A percentile compares a stretch with the other conserved stretches of the same genome.
Evolutionary conservation across 2,797 vertebrate species (phyloP).

Genomic region (Carcharodon carcharias): DNA sequence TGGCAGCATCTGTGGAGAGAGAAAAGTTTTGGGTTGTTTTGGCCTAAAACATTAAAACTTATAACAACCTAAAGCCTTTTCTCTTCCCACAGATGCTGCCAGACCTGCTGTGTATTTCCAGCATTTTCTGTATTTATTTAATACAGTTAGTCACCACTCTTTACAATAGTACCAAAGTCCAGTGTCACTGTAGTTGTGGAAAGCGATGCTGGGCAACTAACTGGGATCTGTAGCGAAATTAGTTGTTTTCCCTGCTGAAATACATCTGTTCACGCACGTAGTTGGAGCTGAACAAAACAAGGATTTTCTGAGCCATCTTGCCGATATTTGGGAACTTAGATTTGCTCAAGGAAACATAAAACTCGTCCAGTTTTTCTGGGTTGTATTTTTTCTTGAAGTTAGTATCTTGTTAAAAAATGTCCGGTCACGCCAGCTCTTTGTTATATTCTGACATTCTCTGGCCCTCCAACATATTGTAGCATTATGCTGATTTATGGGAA

Average conservation of each 20-base stretch:
- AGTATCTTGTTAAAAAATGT: too few species aligned
- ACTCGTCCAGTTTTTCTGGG: neutral
- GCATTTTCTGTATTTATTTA: neutral
- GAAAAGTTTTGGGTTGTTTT: too few species aligned
- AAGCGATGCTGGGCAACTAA: slow-evolving; percentile 40
- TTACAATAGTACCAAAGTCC: neutral
- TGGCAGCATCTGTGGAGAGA: too few species aligned
- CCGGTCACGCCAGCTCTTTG: too few species aligned
- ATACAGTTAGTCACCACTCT: slow-evolving; percentile 30
- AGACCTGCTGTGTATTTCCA: too few species aligned
- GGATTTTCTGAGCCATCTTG: neutral
- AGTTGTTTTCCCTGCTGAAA: slow-evolving; percentile 41
- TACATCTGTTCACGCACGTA: slow-evolving; percentile 39
- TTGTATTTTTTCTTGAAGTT: too few species aligned
- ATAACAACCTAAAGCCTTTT: too few species aligned
- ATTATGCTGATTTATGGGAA: too few species aligned
- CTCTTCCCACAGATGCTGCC: too few species aligned
- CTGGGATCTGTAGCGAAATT: slow-evolving; percentile 42
- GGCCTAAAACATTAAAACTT: too few species aligned
- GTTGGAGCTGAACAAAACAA: neutral
- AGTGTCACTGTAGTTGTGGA: slow-evolving; percentile 41
- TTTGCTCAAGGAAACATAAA: neutral
- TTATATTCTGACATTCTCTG: too few species aligned
- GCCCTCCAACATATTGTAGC: too few species aligned
- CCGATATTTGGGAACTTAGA: neutral